Conservation (phyloP, 2,888 invertebrate genomes). For the Rutpela maculata region DNA sequence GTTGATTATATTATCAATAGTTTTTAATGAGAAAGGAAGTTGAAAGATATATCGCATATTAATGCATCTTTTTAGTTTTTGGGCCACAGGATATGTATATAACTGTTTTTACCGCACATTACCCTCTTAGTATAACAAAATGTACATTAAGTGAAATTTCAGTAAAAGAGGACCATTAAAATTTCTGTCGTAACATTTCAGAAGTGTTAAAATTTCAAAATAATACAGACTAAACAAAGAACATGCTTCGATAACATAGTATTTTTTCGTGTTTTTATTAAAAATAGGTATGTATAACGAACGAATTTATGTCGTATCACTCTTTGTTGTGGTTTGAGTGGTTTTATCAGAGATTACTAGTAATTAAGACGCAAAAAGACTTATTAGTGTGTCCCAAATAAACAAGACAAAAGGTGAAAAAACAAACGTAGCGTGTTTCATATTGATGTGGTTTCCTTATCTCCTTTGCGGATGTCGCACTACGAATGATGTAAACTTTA, state of each 20-base stretch:
- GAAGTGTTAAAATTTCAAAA: not conserved
- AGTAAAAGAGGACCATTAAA: not conserved
- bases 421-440: slow-evolving; percentile 13
- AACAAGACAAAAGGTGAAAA: slow-evolving; percentile 25
- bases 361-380: slow-evolving; percentile 34
- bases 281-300: slow-evolving; percentile 16
- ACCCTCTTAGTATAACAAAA: not conserved
- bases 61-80: slow-evolving; percentile 20
- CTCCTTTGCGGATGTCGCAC: slow-evolving; percentile 19
- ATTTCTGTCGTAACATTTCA: not conserved
- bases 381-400: slow-evolving; percentile 23
- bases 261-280: slow-evolving; percentile 27
- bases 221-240: slow-evolving; percentile 13
- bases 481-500: slow-evolving; percentile 15
- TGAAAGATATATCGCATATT: slow-evolving; percentile 1
- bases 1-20: too few species aligned
- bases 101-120: not conserved
- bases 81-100: not conserved
- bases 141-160: slow-evolving; percentile 14
- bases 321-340: slow-evolving; percentile 33
- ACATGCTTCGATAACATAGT: slow-evolving; percentile 1
- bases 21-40: not conserved
- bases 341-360: slow-evolving; percentile 27
- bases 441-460: slow-evolving; percentile 28
- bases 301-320: slow-evolving; percentile 21